Percentiles rank a stretch among this genome's conserved stretches.
Evolutionary conservation across 2,797 vertebrate genomes (phyloP).

Genomic region (Peromyscus melanophrys): DNA sequence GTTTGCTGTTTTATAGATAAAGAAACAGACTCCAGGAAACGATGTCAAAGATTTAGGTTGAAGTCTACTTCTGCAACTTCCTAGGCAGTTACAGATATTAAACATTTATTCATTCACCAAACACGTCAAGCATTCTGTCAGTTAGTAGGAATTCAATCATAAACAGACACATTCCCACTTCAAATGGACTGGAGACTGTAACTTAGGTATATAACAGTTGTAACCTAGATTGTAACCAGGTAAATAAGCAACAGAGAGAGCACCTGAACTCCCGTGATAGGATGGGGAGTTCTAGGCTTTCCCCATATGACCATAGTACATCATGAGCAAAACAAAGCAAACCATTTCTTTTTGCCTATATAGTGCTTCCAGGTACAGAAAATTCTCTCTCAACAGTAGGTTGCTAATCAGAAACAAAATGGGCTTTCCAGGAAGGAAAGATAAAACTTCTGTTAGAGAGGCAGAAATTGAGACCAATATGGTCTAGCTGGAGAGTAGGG

Average conservation of each 20-base stretch:
- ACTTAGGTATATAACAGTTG: neutral
- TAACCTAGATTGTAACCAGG: neutral
- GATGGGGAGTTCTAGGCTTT: neutral
- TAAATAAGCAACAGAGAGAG: neutral
- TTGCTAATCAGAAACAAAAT: neutral
- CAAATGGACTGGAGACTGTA: neutral
- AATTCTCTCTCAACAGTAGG: neutral
- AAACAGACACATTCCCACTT: neutral
- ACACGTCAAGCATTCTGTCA: neutral
- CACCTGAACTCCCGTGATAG: neutral
- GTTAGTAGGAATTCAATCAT: constrained; percentile 12
- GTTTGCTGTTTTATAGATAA: constrained; percentile 63
- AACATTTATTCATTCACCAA: constrained; percentile 47
- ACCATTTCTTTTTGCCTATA: neutral
- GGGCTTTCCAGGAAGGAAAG: neutral
- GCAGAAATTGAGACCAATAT: neutral
- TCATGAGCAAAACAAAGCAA: constrained; percentile 17
- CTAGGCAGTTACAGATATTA: constrained; percentile 14
- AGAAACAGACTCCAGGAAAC: constrained; percentile 38
- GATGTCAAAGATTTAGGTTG: constrained; percentile 31
- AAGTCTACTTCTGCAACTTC: constrained; percentile 54
- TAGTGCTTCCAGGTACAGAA: constrained; percentile 3
- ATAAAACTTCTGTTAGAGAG: neutral
- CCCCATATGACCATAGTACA: neutral
- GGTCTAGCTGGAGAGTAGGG: neutral